phyloP scores from a whole-genome alignment of 2,888 invertebrate genomes.

The Caenorhabditis imperialis region DNA sequence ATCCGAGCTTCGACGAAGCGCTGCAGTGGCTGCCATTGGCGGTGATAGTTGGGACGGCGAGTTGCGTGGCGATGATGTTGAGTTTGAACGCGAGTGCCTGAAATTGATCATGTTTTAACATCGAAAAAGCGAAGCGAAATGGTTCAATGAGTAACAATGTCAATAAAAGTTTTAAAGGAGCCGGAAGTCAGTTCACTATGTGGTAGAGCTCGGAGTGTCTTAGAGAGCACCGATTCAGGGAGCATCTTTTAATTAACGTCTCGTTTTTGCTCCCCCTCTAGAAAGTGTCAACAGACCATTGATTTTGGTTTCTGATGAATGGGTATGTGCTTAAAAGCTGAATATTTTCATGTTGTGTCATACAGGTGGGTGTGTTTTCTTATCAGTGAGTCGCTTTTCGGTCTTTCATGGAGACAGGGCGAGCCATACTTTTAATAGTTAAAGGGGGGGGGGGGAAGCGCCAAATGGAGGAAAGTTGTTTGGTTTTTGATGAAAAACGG shows the following conservation, averaged over 20 bases:
- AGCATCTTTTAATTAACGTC: constrained; percentile 46
- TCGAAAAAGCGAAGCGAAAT: constrained; percentile 1
- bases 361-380: constrained; percentile 7
- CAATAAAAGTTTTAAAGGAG: constrained; percentile 9
- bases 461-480: too few relatives aligned
- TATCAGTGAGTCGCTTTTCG: constrained; percentile 3
- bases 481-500: too few relatives aligned
- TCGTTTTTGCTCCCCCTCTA: constrained; percentile 1
- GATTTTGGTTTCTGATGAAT: too few relatives aligned
- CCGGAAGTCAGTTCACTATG: constrained; percentile 38
- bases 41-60: constrained; percentile 59
- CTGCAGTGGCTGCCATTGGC: constrained; percentile 64
- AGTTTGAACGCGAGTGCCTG: constrained; percentile 61
- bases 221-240: background rate
- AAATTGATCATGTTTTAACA: constrained; percentile 17
- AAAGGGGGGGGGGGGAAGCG: too few relatives aligned
- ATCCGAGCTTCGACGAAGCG: constrained; percentile 61
- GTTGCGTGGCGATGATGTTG: constrained; percentile 54
- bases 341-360: constrained; percentile 36
- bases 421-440: background rate
- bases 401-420: constrained; percentile 1
- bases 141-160: constrained; percentile 36
- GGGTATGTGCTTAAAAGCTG: too few relatives aligned
- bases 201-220: constrained; percentile 2
- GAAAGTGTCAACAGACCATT: constrained; percentile 20